Evolutionary conservation across 2,113 vertebrate species (phyloP).

Genomic region (Baryphthengus martii): DNA sequence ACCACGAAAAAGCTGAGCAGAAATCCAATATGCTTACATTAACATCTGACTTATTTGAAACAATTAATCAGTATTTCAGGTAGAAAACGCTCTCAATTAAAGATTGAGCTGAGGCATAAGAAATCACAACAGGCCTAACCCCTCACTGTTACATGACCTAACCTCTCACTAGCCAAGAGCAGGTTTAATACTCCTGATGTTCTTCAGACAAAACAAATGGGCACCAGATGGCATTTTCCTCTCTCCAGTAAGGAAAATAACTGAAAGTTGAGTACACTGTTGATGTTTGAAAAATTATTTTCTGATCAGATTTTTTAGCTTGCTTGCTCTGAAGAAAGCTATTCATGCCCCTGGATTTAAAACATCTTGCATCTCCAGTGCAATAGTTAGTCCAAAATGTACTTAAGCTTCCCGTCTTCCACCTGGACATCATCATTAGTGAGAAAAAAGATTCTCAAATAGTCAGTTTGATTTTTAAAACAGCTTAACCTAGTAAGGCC

Average conservation of each 20-base stretch:
- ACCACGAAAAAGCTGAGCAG: neutral
- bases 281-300: neutral
- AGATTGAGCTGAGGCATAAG: neutral
- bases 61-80: slow-evolving; percentile 6
- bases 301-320: neutral
- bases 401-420: neutral
- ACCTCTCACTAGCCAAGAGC: neutral
- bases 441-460: neutral
- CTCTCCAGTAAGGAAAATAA: neutral
- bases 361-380: neutral
- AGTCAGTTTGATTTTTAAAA: neutral
- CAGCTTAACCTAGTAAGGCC: neutral
- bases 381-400: neutral
- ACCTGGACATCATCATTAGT: neutral
- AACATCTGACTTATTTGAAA: neutral
- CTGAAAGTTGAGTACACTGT: neutral
- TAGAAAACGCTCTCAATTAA: neutral
- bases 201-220: neutral
- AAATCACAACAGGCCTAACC: neutral
- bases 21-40: neutral
- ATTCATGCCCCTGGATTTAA: neutral
- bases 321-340: neutral
- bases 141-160: neutral
- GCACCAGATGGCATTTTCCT: neutral
- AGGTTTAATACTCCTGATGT: neutral